phyloP scores from a whole-genome alignment of 2,888 invertebrate genomes.

The Melanophora roralis region DNA sequence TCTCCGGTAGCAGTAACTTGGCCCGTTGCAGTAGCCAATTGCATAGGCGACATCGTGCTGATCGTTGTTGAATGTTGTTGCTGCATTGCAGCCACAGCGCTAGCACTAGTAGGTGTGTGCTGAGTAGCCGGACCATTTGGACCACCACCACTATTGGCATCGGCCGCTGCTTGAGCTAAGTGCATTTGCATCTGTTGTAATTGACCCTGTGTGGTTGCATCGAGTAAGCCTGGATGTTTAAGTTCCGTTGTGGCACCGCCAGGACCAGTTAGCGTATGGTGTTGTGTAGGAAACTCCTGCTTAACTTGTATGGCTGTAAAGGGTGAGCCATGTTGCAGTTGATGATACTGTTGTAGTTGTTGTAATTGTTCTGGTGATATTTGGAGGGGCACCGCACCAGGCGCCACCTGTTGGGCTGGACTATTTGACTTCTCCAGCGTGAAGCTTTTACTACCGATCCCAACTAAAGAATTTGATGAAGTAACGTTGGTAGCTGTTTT shows the following conservation, averaged over 20 bases:
- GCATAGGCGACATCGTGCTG: constrained; percentile 87
- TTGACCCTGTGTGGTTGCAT: constrained; percentile 77
- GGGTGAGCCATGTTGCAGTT: constrained; percentile 80
- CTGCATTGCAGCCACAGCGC: constrained; percentile 68
- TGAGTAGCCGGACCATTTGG: constrained; percentile 78
- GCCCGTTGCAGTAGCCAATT: constrained; percentile 80
- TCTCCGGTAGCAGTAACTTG: constrained; percentile 81
- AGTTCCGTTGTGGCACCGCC: constrained; percentile 65
- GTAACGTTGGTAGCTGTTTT: constrained; percentile 21
- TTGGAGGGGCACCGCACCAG: constrained; percentile 75
- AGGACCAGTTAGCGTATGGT: constrained; percentile 63
- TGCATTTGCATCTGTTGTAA: constrained; percentile 78
- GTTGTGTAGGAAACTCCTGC: constrained; percentile 74
- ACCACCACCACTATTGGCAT: constrained; percentile 66
- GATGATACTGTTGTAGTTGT: constrained; percentile 80
- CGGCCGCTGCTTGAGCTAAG: constrained; percentile 72
- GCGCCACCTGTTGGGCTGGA: constrained; percentile 77
- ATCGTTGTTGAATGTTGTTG: constrained; percentile 81
- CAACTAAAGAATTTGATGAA: constrained; percentile 6
- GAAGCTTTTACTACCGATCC: constrained; percentile 52
- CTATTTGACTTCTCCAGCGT: constrained; percentile 81
- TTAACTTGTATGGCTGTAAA: constrained; percentile 76
- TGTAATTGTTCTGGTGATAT: constrained; percentile 79
- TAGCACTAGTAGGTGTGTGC: constrained; percentile 74
- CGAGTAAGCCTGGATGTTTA: constrained; percentile 76